phyloP scores from a whole-genome alignment of 1,140 invertebrate genomes.

The Theocolax elegans region DNA sequence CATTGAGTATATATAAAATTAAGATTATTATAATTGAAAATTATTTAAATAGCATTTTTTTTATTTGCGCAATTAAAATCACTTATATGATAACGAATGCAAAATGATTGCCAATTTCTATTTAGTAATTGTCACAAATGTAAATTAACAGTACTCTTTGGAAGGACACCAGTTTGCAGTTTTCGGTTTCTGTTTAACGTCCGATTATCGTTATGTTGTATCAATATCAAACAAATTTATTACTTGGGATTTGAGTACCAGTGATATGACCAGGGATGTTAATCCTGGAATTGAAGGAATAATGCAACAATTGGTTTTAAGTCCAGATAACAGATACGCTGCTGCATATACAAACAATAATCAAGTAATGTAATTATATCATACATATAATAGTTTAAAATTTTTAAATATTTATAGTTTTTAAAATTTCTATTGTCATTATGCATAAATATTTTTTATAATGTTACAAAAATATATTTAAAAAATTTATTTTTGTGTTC shows the following conservation, averaged over 20 bases:
- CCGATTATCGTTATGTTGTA: constrained; percentile 92
- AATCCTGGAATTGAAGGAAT: constrained; percentile 94
- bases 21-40: too few relatives aligned
- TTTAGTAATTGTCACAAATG: too few relatives aligned
- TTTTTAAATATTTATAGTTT: too few relatives aligned
- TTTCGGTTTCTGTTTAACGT: constrained; percentile 92
- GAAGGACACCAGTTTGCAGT: constrained; percentile 98
- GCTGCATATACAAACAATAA: constrained; percentile 97
- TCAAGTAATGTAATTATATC: constrained; percentile 71
- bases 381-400: constrained; percentile 10
- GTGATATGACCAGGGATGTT: constrained; percentile 90
- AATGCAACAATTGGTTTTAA: constrained; percentile 94
- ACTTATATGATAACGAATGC: too few relatives aligned
- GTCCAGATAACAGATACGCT: constrained; percentile 94
- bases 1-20: too few relatives aligned
- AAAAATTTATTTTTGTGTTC: constrained; percentile 45
- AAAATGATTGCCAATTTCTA: too few relatives aligned
- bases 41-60: too few relatives aligned
- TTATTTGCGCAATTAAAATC: too few relatives aligned
- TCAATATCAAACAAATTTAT: constrained; percentile 98
- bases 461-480: too few relatives aligned
- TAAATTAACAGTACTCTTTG: constrained; percentile 96
- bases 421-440: too few relatives aligned
- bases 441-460: too few relatives aligned
- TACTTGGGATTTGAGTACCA: constrained; percentile 95